Evolutionary conservation across 2,888 invertebrate species (phyloP).

Genomic region (Trachelus tabidus): DNA sequence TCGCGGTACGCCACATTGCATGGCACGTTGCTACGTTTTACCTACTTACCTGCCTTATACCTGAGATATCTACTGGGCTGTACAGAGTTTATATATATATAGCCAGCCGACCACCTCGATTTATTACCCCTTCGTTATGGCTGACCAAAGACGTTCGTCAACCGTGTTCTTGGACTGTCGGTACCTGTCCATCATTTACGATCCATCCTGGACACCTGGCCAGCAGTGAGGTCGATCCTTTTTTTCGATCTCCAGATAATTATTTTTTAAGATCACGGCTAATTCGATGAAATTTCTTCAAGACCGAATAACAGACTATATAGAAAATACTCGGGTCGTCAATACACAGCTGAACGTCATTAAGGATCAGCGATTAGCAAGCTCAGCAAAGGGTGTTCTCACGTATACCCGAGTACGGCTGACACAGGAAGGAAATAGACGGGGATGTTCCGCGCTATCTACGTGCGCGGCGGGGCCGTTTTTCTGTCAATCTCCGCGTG

Average conservation of each 20-base stretch:
- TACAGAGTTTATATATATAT: background rate
- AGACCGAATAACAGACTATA: background rate
- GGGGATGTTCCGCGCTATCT: conserved; percentile 47
- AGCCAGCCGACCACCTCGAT: background rate
- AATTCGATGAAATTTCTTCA: background rate
- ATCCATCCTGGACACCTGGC: background rate
- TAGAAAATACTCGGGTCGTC: background rate
- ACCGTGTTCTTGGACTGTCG: background rate
- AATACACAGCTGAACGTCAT: background rate
- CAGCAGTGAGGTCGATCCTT: background rate
- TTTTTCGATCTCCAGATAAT: background rate
- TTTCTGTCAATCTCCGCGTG: conserved; percentile 65
- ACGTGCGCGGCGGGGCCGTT: conserved; percentile 53
- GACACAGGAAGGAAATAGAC: conserved; percentile 29
- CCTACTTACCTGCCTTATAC: background rate
- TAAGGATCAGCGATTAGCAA: background rate
- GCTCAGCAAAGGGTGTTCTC: conserved; percentile 39
- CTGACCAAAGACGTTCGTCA: background rate
- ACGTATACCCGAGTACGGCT: conserved; percentile 34
- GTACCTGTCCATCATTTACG: background rate
- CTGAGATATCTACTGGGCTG: background rate
- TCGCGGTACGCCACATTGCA: conserved; percentile 5
- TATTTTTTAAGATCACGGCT: background rate
- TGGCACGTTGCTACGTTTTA: background rate
- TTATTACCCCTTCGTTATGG: background rate